Conservation (phyloP, 2,888 invertebrate species). For the Ecliptopera silaceata region DNA sequence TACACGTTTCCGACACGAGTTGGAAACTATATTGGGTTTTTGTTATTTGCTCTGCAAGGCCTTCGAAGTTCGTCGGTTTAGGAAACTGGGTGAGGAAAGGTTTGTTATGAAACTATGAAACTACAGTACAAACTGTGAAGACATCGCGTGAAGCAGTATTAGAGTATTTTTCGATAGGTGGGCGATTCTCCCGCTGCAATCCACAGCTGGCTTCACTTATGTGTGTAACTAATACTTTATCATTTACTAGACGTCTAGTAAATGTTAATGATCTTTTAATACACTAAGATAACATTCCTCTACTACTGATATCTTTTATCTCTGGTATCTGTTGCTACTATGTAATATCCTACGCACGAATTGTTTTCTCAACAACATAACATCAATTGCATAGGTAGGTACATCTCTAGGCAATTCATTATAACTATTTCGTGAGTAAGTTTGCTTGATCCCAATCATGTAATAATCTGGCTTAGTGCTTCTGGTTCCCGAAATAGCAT, state of each 20-base stretch:
- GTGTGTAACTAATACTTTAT: not conserved
- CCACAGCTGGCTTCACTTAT: not conserved
- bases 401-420: no score
- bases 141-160: conserved; percentile 8
- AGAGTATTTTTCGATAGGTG: conserved; percentile 8
- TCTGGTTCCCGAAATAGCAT: conserved; percentile 7
- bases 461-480: conserved; percentile 1
- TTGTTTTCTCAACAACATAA: not conserved
- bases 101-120: conserved; percentile 21
- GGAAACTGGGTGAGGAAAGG: conserved; percentile 23
- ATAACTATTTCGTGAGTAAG: not conserved
- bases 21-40: conserved; percentile 26
- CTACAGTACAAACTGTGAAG: not conserved
- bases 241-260: not conserved
- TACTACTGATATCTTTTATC: no score
- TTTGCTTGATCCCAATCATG: conserved; percentile 1
- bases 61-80: conserved; percentile 16
- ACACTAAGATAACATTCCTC: not conserved
- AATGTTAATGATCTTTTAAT: not conserved
- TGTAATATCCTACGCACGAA: not conserved
- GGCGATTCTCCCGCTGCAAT: conserved; percentile 11
- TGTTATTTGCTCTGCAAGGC: conserved; percentile 31
- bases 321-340: not conserved
- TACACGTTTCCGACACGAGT: conserved; percentile 27
- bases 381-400: not conserved